A percentile compares a stretch with the other conserved stretches of the same genome.
phyloP scores from a whole-genome alignment of 1,140 invertebrate genomes.

The Stenopsyche tienmushanensis region DNA sequence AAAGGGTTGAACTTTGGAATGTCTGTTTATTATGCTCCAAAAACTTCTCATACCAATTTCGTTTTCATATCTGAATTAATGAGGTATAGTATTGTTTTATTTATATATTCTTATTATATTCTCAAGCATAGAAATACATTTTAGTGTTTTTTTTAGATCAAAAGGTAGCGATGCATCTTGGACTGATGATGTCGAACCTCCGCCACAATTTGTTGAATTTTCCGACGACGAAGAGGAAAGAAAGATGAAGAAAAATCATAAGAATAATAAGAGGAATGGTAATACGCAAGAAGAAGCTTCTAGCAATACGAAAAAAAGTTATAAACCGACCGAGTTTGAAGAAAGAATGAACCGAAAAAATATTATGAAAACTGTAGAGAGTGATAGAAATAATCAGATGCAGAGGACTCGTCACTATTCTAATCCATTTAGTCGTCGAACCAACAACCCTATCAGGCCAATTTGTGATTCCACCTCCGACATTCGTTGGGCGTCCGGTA shows the following conservation, averaged over 20 bases:
- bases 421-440: constrained; percentile 46
- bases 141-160: constrained; percentile 54
- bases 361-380: constrained; percentile 33
- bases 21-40: constrained; percentile 78
- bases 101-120: constrained; percentile 20
- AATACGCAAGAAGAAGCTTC: constrained; percentile 42
- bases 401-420: constrained; percentile 26
- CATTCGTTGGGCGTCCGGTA: constrained; percentile 19
- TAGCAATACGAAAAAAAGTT: constrained; percentile 43
- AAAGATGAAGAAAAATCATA: constrained; percentile 49
- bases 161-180: constrained; percentile 83
- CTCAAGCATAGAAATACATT: constrained; percentile 14
- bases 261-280: constrained; percentile 45
- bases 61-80: constrained; percentile 72
- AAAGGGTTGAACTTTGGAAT: constrained; percentile 64
- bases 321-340: constrained; percentile 32
- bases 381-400: constrained; percentile 16
- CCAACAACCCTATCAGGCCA: not conserved
- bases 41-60: constrained; percentile 69
- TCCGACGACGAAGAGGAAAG: constrained; percentile 88
- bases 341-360: constrained; percentile 38
- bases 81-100: constrained; percentile 54
- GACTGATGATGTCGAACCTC: constrained; percentile 80
- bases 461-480: constrained; percentile 1
- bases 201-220: constrained; percentile 69